These are phyloP conservation scores for Leptocoma aspasia DNA, from an alignment of 2,113 vertebrate genomes.

Conservation along the genomic window DNA sequence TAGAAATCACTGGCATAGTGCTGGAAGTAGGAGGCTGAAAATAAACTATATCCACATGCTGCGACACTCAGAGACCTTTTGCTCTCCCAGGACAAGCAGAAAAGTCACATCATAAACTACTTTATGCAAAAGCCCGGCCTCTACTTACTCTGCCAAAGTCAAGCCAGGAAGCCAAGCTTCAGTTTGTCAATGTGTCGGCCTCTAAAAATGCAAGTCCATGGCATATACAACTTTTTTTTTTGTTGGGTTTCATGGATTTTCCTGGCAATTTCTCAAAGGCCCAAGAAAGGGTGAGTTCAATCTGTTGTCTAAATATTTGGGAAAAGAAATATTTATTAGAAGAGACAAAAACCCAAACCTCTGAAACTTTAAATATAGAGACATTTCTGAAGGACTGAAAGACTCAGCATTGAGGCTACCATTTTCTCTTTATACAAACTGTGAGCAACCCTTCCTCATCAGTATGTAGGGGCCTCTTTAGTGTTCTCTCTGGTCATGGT, in stretches of 20 bases:
- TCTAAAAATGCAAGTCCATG: not conserved
- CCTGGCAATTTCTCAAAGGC: not conserved
- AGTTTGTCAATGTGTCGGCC: not conserved
- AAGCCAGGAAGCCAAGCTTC: not conserved
- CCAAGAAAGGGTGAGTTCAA: not conserved
- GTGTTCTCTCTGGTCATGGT: not conserved
- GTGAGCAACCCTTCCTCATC: not conserved
- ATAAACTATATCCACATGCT: not conserved
- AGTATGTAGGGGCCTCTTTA: not conserved
- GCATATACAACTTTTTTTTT: not conserved
- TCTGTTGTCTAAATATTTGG: not conserved
- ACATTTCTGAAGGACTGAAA: not conserved
- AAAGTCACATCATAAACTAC: not conserved
- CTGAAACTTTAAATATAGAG: not conserved
- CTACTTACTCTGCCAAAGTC: not conserved
- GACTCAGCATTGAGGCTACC: not conserved
- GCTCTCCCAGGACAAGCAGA: not conserved
- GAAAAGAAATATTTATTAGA: not conserved
- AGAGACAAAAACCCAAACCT: not conserved
- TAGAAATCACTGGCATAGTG: not conserved
- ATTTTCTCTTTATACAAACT: not conserved
- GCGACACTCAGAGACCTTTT: not conserved
- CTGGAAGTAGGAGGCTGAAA: not conserved
- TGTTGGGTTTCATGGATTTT: not conserved
- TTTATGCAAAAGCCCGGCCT: not conserved